Percentiles rank a stretch among this genome's conserved stretches.
phyloP scores from a whole-genome alignment of 2,113 vertebrate genomes.

The Platanista minor region DNA sequence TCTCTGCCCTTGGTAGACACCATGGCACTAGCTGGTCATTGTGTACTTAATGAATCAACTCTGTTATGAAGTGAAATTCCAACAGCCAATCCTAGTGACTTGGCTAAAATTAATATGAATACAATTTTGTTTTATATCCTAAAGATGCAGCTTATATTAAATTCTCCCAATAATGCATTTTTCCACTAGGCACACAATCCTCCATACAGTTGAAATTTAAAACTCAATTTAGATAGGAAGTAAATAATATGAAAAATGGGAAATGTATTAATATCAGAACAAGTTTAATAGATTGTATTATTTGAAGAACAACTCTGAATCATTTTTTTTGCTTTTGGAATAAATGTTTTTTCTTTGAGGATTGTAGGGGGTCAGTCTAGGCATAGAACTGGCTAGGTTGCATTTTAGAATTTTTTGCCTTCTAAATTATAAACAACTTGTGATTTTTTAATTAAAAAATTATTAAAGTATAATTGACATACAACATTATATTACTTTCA shows the following conservation, averaged over 20 bases:
- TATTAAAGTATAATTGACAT: not conserved
- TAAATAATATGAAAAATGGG: not conserved
- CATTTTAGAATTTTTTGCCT: not conserved
- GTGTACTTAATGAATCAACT: not conserved
- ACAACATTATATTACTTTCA: not conserved
- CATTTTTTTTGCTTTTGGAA: not conserved
- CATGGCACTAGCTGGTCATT: not conserved
- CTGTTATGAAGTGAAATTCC: not conserved
- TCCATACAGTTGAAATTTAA: not conserved
- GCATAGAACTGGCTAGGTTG: not conserved
- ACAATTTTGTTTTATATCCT: not conserved
- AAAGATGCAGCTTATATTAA: not conserved
- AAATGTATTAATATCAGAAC: not conserved
- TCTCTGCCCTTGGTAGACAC: not conserved
- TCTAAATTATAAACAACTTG: not conserved
- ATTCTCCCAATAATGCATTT: not conserved
- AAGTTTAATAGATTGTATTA: not conserved
- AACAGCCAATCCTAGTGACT: not conserved
- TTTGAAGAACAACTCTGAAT: not conserved
- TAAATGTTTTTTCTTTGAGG: not conserved
- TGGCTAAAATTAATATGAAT: not conserved
- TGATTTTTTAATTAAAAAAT: not conserved
- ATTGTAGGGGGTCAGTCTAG: not conserved
- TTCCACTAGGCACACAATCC: not conserved
- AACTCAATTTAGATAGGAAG: constrained; percentile 5